Evolutionary conservation across 2,113 vertebrate species (phyloP), one percentile per base, ranked within the genome.

Genomic region (Saccopteryx bilineata): DNA sequence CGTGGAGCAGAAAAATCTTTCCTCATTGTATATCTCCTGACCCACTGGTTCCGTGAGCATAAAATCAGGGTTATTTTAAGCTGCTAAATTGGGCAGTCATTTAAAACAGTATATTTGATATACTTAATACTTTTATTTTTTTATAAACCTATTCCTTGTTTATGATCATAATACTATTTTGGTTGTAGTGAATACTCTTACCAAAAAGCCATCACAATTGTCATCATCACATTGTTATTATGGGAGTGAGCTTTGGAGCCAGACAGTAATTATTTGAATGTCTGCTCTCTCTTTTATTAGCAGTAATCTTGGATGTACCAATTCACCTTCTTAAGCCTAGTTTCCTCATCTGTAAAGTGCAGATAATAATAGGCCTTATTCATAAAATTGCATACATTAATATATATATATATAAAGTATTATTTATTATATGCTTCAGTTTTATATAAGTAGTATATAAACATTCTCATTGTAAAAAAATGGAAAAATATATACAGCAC

Each of bases 91-190:
- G 14, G 3, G 7, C 75, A 39, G 7, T 68, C 4, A 52, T 39
- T 96, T 76, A 6, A 76, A 91, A 76, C 11, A 93, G 21, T 58
- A 52, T 87, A 48, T 87, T 97, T 93, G 33, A 72, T 81, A 95
- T 76, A 88, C 52, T 87, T 96, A 28, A 26, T 74, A 80, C 76
- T 85, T 92, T 23, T 66, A 24, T 15, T 33, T 81, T 61, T 60
- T 80, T 26, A 69, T 58, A 61, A 74, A 68, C 21, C 11, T 58
- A 56, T 9, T 52, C 18, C 11, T 4, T 54, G 15, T 92, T 94
- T 84, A 66, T 89, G n/a, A 79, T 71, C 18, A 78, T 58, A 94
- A 60, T 58, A 46, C 46, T 68, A 46, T 88, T 15, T 88, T 66
- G 31, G 26, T 84, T 88, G 28, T 28, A 58, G 33, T 79, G 48